Conservation (phyloP, 1,140 invertebrate species). For the Cardiocondyla obscurior region DNA sequence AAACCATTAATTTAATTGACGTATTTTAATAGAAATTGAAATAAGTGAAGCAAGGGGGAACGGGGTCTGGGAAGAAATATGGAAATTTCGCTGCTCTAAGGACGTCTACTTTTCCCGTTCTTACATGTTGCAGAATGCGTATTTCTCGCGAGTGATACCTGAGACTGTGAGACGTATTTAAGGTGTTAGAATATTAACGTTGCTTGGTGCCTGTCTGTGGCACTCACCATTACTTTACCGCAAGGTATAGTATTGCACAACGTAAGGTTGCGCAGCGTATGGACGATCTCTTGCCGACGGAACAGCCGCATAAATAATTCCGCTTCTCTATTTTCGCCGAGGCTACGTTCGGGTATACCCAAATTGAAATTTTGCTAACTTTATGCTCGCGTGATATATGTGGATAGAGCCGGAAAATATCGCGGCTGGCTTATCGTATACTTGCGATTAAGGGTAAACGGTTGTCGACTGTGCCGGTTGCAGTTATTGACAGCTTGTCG, state of each 20-base stretch:
- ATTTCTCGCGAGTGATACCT: slow-evolving; percentile 26
- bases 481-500: slow-evolving; percentile 17
- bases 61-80: background rate
- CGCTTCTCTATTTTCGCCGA: slow-evolving; percentile 36
- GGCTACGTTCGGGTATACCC: slow-evolving; percentile 31
- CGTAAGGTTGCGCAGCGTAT: slow-evolving; percentile 32
- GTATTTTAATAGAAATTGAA: background rate
- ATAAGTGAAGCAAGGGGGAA: background rate
- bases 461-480: slow-evolving; percentile 13
- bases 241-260: slow-evolving; percentile 41
- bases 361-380: slow-evolving; percentile 56
- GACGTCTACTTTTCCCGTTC: background rate
- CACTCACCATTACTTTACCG: slow-evolving; percentile 38
- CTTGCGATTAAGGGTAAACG: slow-evolving; percentile 19
- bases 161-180: slow-evolving; percentile 38
- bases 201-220: slow-evolving; percentile 30
- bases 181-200: slow-evolving; percentile 42
- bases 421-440: background rate
- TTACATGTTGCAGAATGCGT: background rate
- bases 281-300: slow-evolving; percentile 46
- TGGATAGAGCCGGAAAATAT: slow-evolving; percentile 23
- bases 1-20: background rate
- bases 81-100: background rate
- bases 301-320: slow-evolving; percentile 55
- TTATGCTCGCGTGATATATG: slow-evolving; percentile 39